These are phyloP conservation scores for Fragum sueziense DNA, from an alignment of 2,888 invertebrate species.

Conservation along the genomic window DNA sequence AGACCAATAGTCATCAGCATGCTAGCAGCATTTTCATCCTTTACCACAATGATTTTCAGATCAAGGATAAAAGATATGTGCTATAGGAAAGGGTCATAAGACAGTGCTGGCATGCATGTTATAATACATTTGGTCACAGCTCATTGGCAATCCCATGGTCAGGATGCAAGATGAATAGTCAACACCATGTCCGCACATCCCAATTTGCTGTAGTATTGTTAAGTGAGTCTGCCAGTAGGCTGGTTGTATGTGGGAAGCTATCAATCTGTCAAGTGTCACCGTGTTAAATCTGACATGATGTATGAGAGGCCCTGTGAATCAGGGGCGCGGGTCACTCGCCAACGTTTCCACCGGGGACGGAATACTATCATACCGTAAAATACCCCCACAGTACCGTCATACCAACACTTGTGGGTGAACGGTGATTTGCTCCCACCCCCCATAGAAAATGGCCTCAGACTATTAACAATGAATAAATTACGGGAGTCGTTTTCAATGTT, in stretches of 20 bases:
- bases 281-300: conserved; percentile 78
- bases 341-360: conserved; percentile 29
- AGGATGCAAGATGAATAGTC: conserved; percentile 11
- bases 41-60: not conserved
- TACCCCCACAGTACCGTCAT: conserved; percentile 33
- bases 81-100: not conserved
- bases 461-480: conserved; percentile 29
- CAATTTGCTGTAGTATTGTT: conserved; percentile 53
- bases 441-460: not conserved
- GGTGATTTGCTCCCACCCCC: too few species aligned
- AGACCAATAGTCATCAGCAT: conserved; percentile 15
- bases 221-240: conserved; percentile 51
- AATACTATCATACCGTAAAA: too few species aligned
- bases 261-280: conserved; percentile 80
- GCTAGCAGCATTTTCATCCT: not conserved
- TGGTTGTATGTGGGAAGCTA: conserved; percentile 63
- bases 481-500: conserved; percentile 3
- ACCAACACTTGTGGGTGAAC: conserved; percentile 43
- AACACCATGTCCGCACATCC: conserved; percentile 27
- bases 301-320: conserved; percentile 73
- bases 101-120: conserved; percentile 15
- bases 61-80: not conserved
- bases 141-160: conserved; percentile 13
- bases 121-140: not conserved
- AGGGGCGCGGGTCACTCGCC: conserved; percentile 66